Base-by-base conservation (phyloP, 2,888 invertebrate species). In the Chrysolina haemoptera region DNA sequence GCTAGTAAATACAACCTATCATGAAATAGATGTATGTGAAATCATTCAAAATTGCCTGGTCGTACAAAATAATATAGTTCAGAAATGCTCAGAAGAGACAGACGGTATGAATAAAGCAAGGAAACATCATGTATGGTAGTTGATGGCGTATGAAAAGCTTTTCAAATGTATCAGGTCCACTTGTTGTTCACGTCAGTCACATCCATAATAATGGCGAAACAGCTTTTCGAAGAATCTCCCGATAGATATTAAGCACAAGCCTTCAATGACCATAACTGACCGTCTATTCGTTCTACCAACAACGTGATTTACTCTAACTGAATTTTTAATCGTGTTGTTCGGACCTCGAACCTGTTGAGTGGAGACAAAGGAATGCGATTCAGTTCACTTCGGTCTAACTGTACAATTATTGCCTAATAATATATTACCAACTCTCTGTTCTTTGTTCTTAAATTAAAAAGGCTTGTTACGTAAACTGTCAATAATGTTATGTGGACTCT, bases 301-400 rank as follows among this genome's bases (percentile, higher is more conserved):
- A 46, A 63, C 63, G 68, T 72, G 72, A 64, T 72, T 68, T 72
- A 72, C 72, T 68, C 59, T 64, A 63, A 68, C 48, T 68, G 48
- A 68, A 68, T 68, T 68, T 70, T 72, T 72, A 72, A 68, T 72
- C 68, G 64, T 50, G 68, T 50, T 68, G 62, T 63, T 68, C 55
- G 43, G 41, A 53, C 64, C 64, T 64, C 46, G 55, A 65, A 70
- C 70, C 63, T 70, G 53, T 70, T 64, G 65, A 43, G 20, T 55
- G 71, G 71, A 76, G 74, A 77, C 77, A 77, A 77, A 75, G 77
- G 77, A 77, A 77, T 77, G 77, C 74, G 74, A 77, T 76, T 77
- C 75, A 77, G 77, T 76, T 77, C 75, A 77, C 70, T 75, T 72
- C 70, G 68, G 68, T 67, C 64, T 77, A 77, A 77, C 77, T 74